Base-by-base conservation (phyloP, 2,888 invertebrate species). In the Bembecia ichneumoniformis region DNA sequence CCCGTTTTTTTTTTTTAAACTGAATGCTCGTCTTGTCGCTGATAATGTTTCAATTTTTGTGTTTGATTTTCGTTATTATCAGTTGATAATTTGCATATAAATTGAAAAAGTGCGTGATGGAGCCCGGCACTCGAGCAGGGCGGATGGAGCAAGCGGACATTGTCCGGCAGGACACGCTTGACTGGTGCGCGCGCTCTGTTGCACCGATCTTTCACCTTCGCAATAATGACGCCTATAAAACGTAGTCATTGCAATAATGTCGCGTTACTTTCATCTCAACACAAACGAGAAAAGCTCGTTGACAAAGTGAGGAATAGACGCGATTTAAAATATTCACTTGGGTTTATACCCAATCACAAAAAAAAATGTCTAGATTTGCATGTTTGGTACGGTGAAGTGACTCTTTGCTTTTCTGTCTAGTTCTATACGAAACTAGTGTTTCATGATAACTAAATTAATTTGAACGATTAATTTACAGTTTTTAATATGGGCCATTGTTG, bases 171-270 rank as follows among this genome's bases (percentile, higher is more conserved):
- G 82, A 77, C 68, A 84, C 87, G 87, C 79, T 86, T 77, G 68
- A 82, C 58, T 79, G 82, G 74, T 66, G 76, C 77, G 70, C 78
- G 73, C 78, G 77, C 74, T 74, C 77, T 66, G 79, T 84, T 84
- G 84, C 86, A 66, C 74, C 77, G 78, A 77, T 86, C 86, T 83
- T 83, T 83, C 83, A 80, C 86, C 87, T 83, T 77, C 87, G 86
- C 87, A 86, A 87, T 76, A 81, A 74, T 83, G 71, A 81, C 82
- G 84, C 79, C 86, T 87, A 87, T 87, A 87, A 86, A 87, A 86
- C 82, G 72, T 82, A 82, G 84, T 79, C 82, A 77, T 77, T 82
- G 72, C 77, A 76, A 82, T 77, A 77, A 72, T 81, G 67, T 79
- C 66, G 76, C 80, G 82, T 78, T 87, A 87, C 86, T 87, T 87